phyloP scores from a whole-genome alignment of 2,113 vertebrate genomes.

The Noturus placidus region DNA sequence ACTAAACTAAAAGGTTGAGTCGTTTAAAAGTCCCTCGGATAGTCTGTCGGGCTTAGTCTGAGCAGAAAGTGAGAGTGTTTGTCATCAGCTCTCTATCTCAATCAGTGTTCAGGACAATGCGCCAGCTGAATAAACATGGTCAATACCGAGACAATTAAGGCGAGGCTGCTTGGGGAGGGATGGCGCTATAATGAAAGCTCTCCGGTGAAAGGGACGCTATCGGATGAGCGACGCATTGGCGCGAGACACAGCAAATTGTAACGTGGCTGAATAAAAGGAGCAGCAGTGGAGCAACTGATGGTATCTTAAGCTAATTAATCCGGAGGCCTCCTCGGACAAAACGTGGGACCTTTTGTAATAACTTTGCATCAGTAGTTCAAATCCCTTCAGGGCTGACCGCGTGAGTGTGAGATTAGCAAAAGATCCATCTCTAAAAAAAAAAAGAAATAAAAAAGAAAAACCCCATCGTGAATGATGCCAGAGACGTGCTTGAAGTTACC shows the following conservation, averaged over 20 bases:
- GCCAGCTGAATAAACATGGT: slow-evolving; percentile 54
- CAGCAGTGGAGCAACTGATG: slow-evolving; percentile 28
- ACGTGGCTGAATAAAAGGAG: slow-evolving; percentile 36
- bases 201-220: slow-evolving; percentile 48
- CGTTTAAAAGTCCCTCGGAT: neutral
- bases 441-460: neutral
- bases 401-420: slow-evolving; percentile 23
- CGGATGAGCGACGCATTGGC: slow-evolving; percentile 29
- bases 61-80: slow-evolving; percentile 24
- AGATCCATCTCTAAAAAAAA: slow-evolving; percentile 13
- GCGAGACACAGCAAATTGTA: slow-evolving; percentile 33
- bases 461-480: neutral
- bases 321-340: slow-evolving; percentile 41
- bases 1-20: neutral
- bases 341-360: slow-evolving; percentile 25
- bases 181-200: slow-evolving; percentile 45
- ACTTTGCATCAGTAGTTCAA: slow-evolving; percentile 11
- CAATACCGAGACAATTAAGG: slow-evolving; percentile 52
- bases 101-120: slow-evolving; percentile 42
- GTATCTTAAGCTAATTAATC: slow-evolving; percentile 54
- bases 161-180: slow-evolving; percentile 19
- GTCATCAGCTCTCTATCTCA: slow-evolving; percentile 29
- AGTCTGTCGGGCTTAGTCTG: slow-evolving; percentile 11
- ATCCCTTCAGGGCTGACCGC: slow-evolving; percentile 12
- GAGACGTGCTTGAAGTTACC: neutral